Percentiles rank a stretch among this genome's conserved stretches.
Conservation (phyloP, 2,888 invertebrate genomes). For the Neoaliturus tenellus region DNA sequence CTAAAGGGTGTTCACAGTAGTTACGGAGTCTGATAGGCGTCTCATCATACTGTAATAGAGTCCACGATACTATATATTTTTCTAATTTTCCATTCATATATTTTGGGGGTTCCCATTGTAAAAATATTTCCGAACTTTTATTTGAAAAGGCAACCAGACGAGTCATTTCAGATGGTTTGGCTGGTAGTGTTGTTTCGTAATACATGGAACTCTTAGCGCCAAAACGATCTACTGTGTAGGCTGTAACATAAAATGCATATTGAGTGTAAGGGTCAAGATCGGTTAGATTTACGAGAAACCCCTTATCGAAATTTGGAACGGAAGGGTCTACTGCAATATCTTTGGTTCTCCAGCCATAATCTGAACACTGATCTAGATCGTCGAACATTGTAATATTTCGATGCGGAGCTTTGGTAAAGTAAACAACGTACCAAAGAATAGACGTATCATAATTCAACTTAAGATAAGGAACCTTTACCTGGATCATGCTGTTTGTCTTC, state of each 20-base stretch:
- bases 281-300: slow-evolving; percentile 66
- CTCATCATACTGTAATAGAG: slow-evolving; percentile 68
- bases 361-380: slow-evolving; percentile 76
- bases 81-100: slow-evolving; percentile 78
- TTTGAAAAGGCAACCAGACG: slow-evolving; percentile 70
- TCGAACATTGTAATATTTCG: slow-evolving; percentile 76
- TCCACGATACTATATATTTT: slow-evolving; percentile 74
- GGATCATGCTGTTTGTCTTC: slow-evolving; percentile 58
- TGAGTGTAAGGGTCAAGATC: slow-evolving; percentile 80
- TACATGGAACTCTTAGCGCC: slow-evolving; percentile 73
- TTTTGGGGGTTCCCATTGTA: slow-evolving; percentile 77
- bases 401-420: slow-evolving; percentile 76
- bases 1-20: slow-evolving; percentile 48
- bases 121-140: slow-evolving; percentile 72
- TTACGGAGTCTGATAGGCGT: slow-evolving; percentile 70
- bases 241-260: slow-evolving; percentile 85
- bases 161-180: slow-evolving; percentile 71
- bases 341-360: slow-evolving; percentile 71
- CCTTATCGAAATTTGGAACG: slow-evolving; percentile 61
- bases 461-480: slow-evolving; percentile 60
- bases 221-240: slow-evolving; percentile 74
- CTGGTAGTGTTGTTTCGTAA: slow-evolving; percentile 73
- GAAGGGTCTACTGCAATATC: slow-evolving; percentile 68
- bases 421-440: slow-evolving; percentile 79
- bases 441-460: slow-evolving; percentile 31